phyloP scores from a whole-genome alignment of 2,888 invertebrate genomes.

The Pimpla rufipes region DNA sequence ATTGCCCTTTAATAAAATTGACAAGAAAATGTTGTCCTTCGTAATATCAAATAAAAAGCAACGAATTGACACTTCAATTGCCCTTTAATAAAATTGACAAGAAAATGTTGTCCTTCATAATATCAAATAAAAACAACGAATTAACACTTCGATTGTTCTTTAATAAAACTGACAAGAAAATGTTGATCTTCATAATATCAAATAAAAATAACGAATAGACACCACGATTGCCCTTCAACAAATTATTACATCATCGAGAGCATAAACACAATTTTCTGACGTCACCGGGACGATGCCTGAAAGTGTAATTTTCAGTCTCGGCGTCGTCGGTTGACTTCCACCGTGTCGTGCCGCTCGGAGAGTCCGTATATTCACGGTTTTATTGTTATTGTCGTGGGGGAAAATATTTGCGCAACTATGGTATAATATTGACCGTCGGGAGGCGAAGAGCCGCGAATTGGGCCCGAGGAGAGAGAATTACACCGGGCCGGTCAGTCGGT shows the following conservation, averaged over 20 bases:
- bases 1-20: not conserved
- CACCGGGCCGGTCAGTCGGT: conserved; percentile 25
- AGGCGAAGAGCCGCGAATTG: not conserved
- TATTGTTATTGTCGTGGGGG: conserved; percentile 57
- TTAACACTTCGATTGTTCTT: no score
- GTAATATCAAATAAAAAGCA: not conserved
- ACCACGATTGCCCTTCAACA: not conserved
- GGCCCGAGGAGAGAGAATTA: conserved; percentile 34
- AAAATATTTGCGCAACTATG: conserved; percentile 61
- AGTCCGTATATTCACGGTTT: conserved; percentile 55
- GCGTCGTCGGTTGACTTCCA: conserved; percentile 5
- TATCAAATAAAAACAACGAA: not conserved
- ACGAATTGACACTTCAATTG: not conserved
- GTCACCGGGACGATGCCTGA: not conserved
- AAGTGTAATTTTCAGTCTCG: conserved; percentile 32
- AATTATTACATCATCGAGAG: conserved; percentile 1
- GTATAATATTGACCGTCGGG: conserved; percentile 30
- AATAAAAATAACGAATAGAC: not conserved
- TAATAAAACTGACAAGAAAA: not conserved
- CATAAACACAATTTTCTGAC: not conserved
- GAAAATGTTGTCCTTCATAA: not conserved
- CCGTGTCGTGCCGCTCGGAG: conserved; percentile 10
- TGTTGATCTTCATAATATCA: not conserved
- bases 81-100: not conserved
- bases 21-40: not conserved